Base-by-base conservation (phyloP, 2,888 invertebrate genomes). In the Hyposoter dolosus region DNA sequence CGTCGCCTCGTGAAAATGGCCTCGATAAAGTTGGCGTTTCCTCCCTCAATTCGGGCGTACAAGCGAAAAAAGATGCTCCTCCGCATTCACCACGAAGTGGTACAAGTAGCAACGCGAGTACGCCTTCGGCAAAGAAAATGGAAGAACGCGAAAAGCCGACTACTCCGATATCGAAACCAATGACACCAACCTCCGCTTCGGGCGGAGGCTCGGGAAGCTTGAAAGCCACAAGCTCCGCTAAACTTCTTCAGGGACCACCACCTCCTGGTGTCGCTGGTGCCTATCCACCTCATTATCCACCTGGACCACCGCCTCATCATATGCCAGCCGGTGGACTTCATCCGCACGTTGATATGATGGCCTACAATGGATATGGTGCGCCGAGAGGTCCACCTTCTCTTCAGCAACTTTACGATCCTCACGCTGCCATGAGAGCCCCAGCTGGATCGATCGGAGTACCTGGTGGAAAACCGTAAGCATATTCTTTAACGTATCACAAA, bases 131-230 rank as follows among this genome's bases (percentile, higher is more conserved):
- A 85, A 97, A 97, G 94, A 97, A 98, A 94, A 95, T 97, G 94
- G 94, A 93, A 66, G 97, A 97, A 93, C 95, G 95, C 71, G 98
- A 98, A 91, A 98, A 98, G 94, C 97, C 98, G 5, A 96, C 97
- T 86, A 98, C 98, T 45, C 98, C 98, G 5, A 98, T 98, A 89
- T 97, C 98, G 15, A 98, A 98, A 94, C 97, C 98, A 1, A 96
- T 97, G 88, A 98, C 98, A 50, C 98, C 98, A 6, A 98, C 98
- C 9, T 96, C 96, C 72, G 95, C 94, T 0, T 95, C 95, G 10
- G 71, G 71, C n/a, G 90, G 89, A 6, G 95, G 96, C 28, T 93
- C 28, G 10, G 83, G 83, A 35, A 92, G 94, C 17, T 91, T 94
- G 74, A 95, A 88, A 75, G 82, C 87, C 68, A 77, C 87, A 1